Base-by-base conservation (phyloP, 2,797 vertebrate genomes). In the Danio jaintianensis region DNA sequence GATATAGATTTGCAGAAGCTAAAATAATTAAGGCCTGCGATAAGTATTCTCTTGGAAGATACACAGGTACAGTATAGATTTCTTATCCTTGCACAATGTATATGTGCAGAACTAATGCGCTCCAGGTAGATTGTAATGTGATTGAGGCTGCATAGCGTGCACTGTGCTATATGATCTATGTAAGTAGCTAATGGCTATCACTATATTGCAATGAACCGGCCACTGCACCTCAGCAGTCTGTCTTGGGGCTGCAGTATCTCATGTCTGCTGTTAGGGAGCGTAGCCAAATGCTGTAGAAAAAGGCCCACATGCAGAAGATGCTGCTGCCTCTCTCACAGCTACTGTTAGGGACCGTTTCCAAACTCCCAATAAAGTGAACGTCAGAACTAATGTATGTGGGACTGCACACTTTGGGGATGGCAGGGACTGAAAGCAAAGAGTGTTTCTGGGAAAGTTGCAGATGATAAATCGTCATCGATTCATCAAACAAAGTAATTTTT, bases 241-340 rank as follows among this genome's bases (percentile, higher is more conserved):
- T 88, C 90, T 90, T 87, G 83, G 86, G 75, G 82, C 87, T 89
- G 89, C 90, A 90, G 87, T 86, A 90, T 90, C 86, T 75, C 85
- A 71, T 56, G 84, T 75, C 47, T 81, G 77, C 67, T 85, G 13
- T 82, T 69, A 80, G 78, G 83, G 89, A 82, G 82, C 80, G 72
- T 80, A 84, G 87, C 87, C 85, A 88, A 87, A 84, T 58, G 58
- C 83, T 79, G 71, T 77, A 79, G 83, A 84, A 87, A 87, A 88
- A 84, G 83, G 83, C 85, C 87, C 79, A 83, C 79, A 81, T 87
- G 70, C 78, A 86, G 80, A 85, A 75, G 79, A 90, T 66, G 59
- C 61, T 86, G 76, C 68, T 62, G 77, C 73, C 81, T 73, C 48
- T 64, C 55, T 78, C 63, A 42, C 80, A 74, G 68, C 58, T 58